Evolutionary conservation across 2,888 invertebrate species (phyloP).

Genomic region (Lamproptera curius): DNA sequence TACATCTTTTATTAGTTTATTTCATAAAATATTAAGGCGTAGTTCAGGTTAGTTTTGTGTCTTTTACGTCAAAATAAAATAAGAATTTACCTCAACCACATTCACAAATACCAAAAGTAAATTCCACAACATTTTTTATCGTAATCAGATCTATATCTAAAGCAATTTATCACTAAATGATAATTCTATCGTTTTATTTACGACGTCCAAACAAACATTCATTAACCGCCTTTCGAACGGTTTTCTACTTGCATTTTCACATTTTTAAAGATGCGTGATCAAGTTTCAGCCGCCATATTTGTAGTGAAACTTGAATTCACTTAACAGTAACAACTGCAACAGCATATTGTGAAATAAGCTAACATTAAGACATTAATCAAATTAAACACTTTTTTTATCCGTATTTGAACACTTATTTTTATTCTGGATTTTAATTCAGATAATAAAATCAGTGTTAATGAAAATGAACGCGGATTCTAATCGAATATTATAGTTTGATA

Average conservation of each 20-base stretch:
- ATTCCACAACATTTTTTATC: no score
- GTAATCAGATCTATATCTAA: no score
- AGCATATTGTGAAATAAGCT: neutral
- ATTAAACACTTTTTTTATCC: neutral
- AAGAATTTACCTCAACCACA: no score
- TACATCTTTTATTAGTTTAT: no score
- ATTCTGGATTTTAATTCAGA: neutral
- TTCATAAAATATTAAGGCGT: no score
- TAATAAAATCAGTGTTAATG: no score
- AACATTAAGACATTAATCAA: neutral
- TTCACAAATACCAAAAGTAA: no score
- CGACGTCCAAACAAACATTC: neutral
- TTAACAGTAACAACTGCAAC: neutral
- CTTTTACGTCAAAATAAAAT: no score
- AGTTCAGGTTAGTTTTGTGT: no score
- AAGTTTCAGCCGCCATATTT: constrained; percentile 8
- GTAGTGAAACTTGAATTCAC: constrained; percentile 5
- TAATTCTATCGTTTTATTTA: neutral
- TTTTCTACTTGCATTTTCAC: constrained; percentile 15
- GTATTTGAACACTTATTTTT: neutral
- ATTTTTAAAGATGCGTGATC: constrained; percentile 14
- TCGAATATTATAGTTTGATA: no score
- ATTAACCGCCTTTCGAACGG: neutral
- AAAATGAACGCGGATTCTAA: no score
- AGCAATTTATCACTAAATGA: no score